Evolutionary conservation across 2,888 invertebrate genomes (phyloP).

Genomic region (Notodonta ziczac): DNA sequence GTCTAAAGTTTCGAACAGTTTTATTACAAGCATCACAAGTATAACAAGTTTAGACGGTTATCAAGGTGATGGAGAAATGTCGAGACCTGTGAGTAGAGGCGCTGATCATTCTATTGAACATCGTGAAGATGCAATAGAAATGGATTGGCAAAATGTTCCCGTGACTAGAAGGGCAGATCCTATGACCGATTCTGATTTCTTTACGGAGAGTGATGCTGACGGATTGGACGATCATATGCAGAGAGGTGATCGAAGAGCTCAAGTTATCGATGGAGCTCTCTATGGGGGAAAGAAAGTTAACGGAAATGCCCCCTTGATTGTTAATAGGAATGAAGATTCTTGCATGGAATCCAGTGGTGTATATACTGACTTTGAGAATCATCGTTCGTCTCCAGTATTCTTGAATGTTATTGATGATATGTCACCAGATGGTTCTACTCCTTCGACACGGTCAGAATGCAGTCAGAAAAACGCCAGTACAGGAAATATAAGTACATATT

Average conservation of each 20-base stretch:
- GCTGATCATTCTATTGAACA: conserved; percentile 89
- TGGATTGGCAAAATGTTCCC: conserved; percentile 85
- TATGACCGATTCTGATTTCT: conserved; percentile 96
- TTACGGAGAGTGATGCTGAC: conserved; percentile 95
- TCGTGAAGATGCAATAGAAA: conserved; percentile 79
- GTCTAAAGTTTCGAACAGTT: conserved; percentile 89
- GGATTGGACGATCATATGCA: conserved; percentile 90
- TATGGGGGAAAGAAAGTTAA: conserved; percentile 89
- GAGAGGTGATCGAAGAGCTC: conserved; percentile 89
- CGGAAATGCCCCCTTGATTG: conserved; percentile 81
- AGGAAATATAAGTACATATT: conserved; percentile 61
- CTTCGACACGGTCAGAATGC: conserved; percentile 81
- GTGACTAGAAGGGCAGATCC: conserved; percentile 90
- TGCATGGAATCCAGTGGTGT: conserved; percentile 96
- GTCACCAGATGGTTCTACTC: conserved; percentile 87
- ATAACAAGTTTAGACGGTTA: conserved; percentile 97
- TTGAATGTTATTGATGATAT: conserved; percentile 87
- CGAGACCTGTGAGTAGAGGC: conserved; percentile 92
- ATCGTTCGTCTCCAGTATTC: conserved; percentile 78
- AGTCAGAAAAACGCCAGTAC: conserved; percentile 76
- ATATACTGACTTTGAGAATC: conserved; percentile 93
- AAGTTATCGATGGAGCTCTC: conserved; percentile 95
- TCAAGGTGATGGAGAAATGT: conserved; percentile 96
- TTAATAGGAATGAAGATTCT: conserved; percentile 88
- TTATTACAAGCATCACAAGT: conserved; percentile 95